A percentile compares a stretch with the other conserved stretches of the same genome.
These are phyloP conservation scores for Stenodera caucasica DNA, from an alignment of 2,888 invertebrate species.

Conservation along the genomic window DNA sequence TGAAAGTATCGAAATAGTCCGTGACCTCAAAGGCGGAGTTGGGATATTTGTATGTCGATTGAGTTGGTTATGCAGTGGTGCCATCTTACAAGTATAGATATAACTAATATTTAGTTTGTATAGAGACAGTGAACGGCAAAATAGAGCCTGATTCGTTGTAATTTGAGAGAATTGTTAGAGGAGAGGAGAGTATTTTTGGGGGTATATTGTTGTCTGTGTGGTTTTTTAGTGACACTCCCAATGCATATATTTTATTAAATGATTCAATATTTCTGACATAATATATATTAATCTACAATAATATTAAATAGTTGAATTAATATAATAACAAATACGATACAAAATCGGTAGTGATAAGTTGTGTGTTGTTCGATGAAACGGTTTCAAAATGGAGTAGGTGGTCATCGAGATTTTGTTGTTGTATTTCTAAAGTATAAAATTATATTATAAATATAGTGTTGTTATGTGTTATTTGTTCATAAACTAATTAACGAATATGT, in stretches of 20 bases:
- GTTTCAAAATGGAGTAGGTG: constrained; percentile 54
- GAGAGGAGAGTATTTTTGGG: constrained; percentile 9
- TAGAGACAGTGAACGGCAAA: constrained; percentile 16
- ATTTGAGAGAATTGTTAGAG: constrained; percentile 6
- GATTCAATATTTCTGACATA: constrained; percentile 41
- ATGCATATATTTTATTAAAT: constrained; percentile 38
- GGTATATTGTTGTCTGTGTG: constrained; percentile 30
- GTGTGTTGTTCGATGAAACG: constrained; percentile 27
- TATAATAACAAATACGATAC: not conserved
- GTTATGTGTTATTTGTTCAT: constrained; percentile 29
- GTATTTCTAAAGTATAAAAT: constrained; percentile 37
- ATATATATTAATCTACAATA: not conserved
- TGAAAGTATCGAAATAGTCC: not conserved
- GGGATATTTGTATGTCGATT: constrained; percentile 22
- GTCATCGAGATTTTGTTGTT: constrained; percentile 48
- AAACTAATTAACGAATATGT: constrained; percentile 4
- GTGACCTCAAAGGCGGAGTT: constrained; percentile 26
- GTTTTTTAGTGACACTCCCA: constrained; percentile 45
- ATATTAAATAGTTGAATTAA: not conserved
- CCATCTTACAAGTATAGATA: constrained; percentile 37
- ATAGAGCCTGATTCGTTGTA: constrained; percentile 4
- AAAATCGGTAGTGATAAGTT: constrained; percentile 2
- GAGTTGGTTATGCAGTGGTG: constrained; percentile 26
- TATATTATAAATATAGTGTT: not conserved
- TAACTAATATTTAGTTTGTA: constrained; percentile 38